Evolutionary conservation across 2,113 vertebrate genomes (phyloP).

Genomic region (Xyliphius kryptos): DNA sequence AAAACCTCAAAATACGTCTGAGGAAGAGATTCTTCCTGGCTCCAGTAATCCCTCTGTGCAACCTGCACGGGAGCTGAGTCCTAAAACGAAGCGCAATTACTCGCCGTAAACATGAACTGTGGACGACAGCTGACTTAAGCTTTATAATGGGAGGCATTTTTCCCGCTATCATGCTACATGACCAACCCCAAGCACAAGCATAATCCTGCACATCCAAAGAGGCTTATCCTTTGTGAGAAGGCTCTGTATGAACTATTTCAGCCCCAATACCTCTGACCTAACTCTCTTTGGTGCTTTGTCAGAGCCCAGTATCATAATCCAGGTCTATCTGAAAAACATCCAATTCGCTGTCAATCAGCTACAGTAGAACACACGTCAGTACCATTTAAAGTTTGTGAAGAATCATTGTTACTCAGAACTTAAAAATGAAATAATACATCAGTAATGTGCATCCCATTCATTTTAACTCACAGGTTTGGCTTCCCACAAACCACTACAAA

Average conservation of each 20-base stretch:
- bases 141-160: constrained; percentile 56
- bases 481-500: too few relatives aligned
- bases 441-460: too few relatives aligned
- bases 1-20: constrained; percentile 14
- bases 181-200: constrained; percentile 38
- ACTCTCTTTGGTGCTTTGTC: constrained; percentile 43
- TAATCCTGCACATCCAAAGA: constrained; percentile 46
- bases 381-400: neutral
- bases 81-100: constrained; percentile 56
- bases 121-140: constrained; percentile 61
- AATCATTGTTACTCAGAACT: neutral
- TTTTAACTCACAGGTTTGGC: too few relatives aligned
- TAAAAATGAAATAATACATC: neutral
- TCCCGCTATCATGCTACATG: constrained; percentile 39
- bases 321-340: neutral
- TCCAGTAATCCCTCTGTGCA: constrained; percentile 58
- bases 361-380: neutral
- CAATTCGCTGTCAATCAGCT: neutral
- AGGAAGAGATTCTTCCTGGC: constrained; percentile 41
- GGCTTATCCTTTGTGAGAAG: constrained; percentile 48
- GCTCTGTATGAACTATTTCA: constrained; percentile 50
- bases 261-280: constrained; percentile 38
- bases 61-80: constrained; percentile 45
- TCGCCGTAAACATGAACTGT: constrained; percentile 54
- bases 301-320: constrained; percentile 15